These are phyloP conservation scores for Drosophila navojoa DNA, from an alignment of 1,140 invertebrate species.

Conservation along the genomic window DNA sequence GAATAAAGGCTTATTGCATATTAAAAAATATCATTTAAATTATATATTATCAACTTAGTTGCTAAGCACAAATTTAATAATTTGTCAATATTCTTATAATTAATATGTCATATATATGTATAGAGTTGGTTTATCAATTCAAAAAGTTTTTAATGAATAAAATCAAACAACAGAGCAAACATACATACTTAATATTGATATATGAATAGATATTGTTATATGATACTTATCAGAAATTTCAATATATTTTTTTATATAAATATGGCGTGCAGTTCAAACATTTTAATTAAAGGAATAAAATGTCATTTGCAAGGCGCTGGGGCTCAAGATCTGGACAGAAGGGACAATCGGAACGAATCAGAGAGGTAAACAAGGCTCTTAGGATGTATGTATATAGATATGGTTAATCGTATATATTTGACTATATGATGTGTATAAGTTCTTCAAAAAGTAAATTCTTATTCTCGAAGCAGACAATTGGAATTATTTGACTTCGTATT, in stretches of 20 bases:
- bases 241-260: conserved; percentile 2
- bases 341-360: conserved; percentile 12
- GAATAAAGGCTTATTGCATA: conserved; percentile 43
- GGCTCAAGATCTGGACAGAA: neutral
- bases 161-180: conserved; percentile 27
- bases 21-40: conserved; percentile 23
- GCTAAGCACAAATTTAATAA: conserved; percentile 23
- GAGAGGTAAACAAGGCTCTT: neutral
- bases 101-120: conserved; percentile 4
- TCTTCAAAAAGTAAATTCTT: neutral
- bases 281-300: conserved; percentile 30
- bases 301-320: conserved; percentile 18
- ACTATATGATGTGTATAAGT: neutral
- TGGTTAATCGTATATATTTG: neutral
- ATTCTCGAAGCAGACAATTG: neutral
- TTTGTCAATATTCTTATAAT: conserved; percentile 15
- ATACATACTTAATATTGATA: conserved; percentile 9
- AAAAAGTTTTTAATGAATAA: conserved; percentile 43
- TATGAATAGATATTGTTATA: conserved; percentile 9
- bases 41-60: conserved; percentile 25
- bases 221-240: conserved; percentile 12
- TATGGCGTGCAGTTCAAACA: conserved; percentile 26
- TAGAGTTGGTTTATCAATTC: conserved; percentile 30
- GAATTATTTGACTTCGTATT: neutral
- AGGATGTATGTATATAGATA: neutral